phyloP scores from a whole-genome alignment of 2,113 vertebrate genomes.

The Tachycineta bicolor region DNA sequence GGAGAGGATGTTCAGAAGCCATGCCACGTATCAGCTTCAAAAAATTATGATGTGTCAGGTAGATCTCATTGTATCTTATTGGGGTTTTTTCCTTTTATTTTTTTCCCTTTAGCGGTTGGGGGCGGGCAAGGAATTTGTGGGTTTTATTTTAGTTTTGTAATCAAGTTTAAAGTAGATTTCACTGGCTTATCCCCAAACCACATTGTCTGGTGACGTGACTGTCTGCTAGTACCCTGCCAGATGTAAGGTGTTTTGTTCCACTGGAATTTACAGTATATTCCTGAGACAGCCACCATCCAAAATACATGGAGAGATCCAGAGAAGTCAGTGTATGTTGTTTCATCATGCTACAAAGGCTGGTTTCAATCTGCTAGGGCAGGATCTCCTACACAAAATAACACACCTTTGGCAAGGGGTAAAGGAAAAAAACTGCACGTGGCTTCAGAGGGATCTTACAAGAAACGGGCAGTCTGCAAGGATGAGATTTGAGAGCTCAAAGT shows the following conservation, averaged over 20 bases:
- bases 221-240: neutral
- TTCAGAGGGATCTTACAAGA: neutral
- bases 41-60: neutral
- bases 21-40: neutral
- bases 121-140: neutral
- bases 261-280: neutral
- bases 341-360: neutral
- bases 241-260: neutral
- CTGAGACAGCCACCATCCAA: neutral
- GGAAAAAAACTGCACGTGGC: neutral
- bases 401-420: neutral
- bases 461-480: neutral
- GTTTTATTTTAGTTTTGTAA: neutral
- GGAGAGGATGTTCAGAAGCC: neutral
- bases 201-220: neutral
- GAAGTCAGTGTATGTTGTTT: neutral
- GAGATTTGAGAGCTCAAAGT: slow-evolving; percentile 27
- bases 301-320: neutral
- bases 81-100: rapidly evolving
- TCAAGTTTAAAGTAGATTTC: neutral
- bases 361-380: neutral
- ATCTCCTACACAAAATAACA: neutral
- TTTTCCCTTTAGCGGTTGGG: rapidly evolving
- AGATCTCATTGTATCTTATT: neutral
- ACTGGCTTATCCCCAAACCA: neutral